Evolutionary conservation across 2,113 vertebrate genomes (phyloP).

Genomic region (Microcebus tavaratra): DNA sequence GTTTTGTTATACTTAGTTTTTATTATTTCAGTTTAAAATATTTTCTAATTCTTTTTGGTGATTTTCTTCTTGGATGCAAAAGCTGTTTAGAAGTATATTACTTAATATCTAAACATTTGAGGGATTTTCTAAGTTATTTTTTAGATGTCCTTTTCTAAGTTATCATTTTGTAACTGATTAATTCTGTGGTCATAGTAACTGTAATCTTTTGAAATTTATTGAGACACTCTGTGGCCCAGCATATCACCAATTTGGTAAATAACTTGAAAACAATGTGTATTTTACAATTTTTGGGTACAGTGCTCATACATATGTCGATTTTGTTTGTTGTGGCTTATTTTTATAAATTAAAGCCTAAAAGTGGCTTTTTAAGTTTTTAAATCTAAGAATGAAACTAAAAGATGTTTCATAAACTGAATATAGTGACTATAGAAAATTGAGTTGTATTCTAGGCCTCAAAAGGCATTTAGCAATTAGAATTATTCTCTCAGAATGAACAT

Average conservation of each 20-base stretch:
- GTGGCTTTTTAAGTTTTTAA: constrained; percentile 22
- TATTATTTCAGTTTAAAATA: constrained; percentile 9
- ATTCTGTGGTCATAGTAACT: not conserved
- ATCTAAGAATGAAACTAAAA: constrained; percentile 43
- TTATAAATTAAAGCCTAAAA: not conserved
- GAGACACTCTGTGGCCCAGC: not conserved
- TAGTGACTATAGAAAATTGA: constrained; percentile 40
- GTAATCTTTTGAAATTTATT: not conserved
- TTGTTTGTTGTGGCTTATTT: not conserved
- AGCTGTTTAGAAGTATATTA: not conserved
- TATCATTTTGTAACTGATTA: constrained; percentile 7
- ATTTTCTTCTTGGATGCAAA: not conserved
- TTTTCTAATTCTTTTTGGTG: not conserved
- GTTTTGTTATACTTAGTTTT: constrained; percentile 5
- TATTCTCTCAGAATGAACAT: not conserved
- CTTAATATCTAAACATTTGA: not conserved
- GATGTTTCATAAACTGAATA: not conserved
- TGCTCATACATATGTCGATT: not conserved
- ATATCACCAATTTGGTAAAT: not conserved
- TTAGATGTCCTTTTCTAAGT: not conserved
- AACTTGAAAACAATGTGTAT: not conserved
- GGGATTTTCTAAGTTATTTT: not conserved
- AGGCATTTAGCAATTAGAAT: not conserved
- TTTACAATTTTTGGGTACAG: not conserved
- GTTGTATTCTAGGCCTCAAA: constrained; percentile 18